Percentiles rank a stretch among this genome's conserved stretches.
phyloP scores from a whole-genome alignment of 2,113 vertebrate genomes.

The Menidia beryllina region DNA sequence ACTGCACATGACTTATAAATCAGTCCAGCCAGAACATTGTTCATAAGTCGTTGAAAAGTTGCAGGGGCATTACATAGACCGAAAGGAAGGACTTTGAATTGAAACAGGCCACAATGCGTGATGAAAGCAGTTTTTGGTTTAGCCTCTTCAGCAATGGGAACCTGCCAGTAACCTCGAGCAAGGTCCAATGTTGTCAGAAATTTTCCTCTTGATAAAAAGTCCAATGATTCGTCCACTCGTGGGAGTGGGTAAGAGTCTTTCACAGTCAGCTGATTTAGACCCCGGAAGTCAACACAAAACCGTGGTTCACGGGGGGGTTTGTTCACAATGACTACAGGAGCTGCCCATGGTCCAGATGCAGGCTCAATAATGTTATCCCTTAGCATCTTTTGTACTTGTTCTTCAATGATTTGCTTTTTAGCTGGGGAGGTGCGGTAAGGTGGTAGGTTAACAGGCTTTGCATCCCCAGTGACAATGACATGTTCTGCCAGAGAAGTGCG shows the following conservation, averaged over 20 bases:
- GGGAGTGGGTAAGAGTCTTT: conserved; percentile 1
- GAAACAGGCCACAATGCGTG: not conserved
- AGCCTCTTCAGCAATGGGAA: not conserved
- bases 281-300: not conserved
- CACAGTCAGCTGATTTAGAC: not conserved
- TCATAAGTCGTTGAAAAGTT: conserved; percentile 1
- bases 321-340: conserved; percentile 7
- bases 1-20: not conserved
- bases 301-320: not conserved
- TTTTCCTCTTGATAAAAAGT: conserved; percentile 1
- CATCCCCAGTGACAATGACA: not conserved
- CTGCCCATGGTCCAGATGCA: not conserved
- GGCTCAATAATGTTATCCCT: not conserved
- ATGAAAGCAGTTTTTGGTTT: conserved; percentile 10
- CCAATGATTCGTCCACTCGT: not conserved
- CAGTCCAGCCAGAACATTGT: not conserved
- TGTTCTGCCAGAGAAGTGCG: not conserved
- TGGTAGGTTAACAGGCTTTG: not conserved
- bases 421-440: not conserved
- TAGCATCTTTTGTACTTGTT: conserved; percentile 5
- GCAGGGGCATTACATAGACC: too few relatives aligned
- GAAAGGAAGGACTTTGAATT: conserved; percentile 7
- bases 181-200: not conserved
- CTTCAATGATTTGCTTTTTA: not conserved
- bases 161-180: conserved; percentile 5